Evolutionary conservation across 1,140 invertebrate species (phyloP).

Genomic region (Colletes gigas): DNA sequence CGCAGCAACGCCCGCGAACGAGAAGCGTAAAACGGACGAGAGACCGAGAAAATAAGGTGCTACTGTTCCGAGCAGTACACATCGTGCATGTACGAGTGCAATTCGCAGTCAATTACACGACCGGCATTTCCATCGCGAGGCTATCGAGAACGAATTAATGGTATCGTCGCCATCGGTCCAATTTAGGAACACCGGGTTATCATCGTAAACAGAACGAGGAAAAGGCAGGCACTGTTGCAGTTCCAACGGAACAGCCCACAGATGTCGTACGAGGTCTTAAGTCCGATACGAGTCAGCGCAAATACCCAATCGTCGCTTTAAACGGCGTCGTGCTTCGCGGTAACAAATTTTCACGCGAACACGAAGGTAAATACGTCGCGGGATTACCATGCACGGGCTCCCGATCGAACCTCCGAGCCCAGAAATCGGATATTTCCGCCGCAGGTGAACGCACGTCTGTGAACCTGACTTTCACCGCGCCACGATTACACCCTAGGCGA

Average conservation of each 20-base stretch:
- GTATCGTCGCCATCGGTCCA: slow-evolving; percentile 5
- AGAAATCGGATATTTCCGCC: not conserved
- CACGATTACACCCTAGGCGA: not conserved
- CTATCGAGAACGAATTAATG: slow-evolving; percentile 41
- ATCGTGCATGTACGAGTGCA: slow-evolving; percentile 35
- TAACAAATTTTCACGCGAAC: not conserved
- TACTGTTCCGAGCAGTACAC: slow-evolving; percentile 9
- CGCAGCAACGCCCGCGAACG: not conserved
- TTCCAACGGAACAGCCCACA: slow-evolving; percentile 30
- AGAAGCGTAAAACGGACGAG: not conserved
- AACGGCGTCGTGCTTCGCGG: not conserved
- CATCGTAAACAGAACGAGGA: slow-evolving; percentile 31
- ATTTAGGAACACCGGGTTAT: slow-evolving; percentile 7
- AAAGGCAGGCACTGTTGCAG: slow-evolving; percentile 14
- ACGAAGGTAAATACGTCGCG: not conserved
- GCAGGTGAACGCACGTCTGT: not conserved
- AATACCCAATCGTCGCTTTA: slow-evolving; percentile 21
- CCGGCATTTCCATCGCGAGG: slow-evolving; percentile 5
- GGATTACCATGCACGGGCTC: no score
- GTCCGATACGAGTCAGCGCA: slow-evolving; percentile 14
- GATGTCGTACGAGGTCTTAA: slow-evolving; percentile 38
- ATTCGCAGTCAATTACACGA: slow-evolving; percentile 39
- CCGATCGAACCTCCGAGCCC: not conserved
- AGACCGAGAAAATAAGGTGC: not conserved
- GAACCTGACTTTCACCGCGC: not conserved